Conservation (phyloP, 2,113 vertebrate species). For the Microcebus lehilahytsara region DNA sequence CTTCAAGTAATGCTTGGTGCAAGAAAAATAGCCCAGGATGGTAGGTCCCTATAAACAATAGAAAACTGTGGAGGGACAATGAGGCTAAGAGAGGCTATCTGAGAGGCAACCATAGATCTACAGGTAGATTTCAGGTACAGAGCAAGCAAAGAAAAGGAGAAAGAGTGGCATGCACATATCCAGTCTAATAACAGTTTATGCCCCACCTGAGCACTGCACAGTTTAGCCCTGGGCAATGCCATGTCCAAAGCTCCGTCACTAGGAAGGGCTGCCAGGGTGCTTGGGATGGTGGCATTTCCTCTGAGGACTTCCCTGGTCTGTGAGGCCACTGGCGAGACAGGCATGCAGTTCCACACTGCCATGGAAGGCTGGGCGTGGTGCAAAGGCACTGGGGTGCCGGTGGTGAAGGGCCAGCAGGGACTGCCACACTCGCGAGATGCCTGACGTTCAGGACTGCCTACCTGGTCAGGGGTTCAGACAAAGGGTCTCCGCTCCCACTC, state of each 20-base stretch:
- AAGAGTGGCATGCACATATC: not conserved
- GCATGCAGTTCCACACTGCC: rapidly evolving
- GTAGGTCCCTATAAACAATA: not conserved
- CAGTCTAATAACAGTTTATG: not conserved
- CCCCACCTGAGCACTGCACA: too few relatives aligned
- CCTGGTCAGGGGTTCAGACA: not conserved
- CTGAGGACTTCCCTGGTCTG: not conserved
- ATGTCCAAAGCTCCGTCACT: not conserved
- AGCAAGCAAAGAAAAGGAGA: not conserved
- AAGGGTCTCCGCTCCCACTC: rapidly evolving
- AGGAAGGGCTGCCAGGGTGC: not conserved
- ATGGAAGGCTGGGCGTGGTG: not conserved
- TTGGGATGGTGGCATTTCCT: too few relatives aligned
- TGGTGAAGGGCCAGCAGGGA: not conserved
- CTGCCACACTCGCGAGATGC: not conserved
- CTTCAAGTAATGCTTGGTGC: not conserved
- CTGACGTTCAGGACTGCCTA: not conserved
- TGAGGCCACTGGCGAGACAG: not conserved
- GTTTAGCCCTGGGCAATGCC: not conserved
- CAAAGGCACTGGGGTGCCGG: not conserved
- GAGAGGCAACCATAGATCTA: not conserved
- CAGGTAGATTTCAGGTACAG: not conserved
- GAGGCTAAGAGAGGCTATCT: not conserved
- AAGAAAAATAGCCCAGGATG: too few relatives aligned
- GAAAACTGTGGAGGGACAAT: not conserved